These are phyloP conservation scores for Pundamilia nyererei DNA, from an alignment of 2,113 vertebrate genomes.

Conservation along the genomic window DNA sequence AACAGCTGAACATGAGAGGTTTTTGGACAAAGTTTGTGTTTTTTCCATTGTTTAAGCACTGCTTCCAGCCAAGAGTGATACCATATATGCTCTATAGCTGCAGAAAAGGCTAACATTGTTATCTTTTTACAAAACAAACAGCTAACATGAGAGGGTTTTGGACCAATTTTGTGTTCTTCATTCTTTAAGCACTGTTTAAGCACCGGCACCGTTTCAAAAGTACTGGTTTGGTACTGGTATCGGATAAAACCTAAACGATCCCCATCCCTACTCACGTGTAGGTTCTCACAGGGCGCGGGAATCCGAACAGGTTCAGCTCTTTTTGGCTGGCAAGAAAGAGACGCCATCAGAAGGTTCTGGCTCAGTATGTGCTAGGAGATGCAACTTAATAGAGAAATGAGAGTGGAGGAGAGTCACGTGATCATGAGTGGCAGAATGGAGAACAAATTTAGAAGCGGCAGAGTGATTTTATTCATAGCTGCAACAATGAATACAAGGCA, in stretches of 20 bases:
- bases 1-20: accelerated
- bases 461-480: conserved; percentile 1
- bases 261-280: background rate
- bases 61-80: background rate
- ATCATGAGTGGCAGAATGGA: background rate
- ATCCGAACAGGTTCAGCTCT: background rate
- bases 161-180: accelerated
- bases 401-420: background rate
- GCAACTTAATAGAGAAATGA: background rate
- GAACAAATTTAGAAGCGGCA: background rate
- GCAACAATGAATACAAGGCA: background rate
- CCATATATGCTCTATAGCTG: accelerated
- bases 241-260: accelerated
- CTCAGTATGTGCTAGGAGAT: background rate
- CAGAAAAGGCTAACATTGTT: background rate
- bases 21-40: background rate
- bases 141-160: accelerated
- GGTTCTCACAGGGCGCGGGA: background rate
- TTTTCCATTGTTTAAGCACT: background rate
- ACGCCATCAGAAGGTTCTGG: background rate
- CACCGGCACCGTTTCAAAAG: background rate
- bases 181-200: background rate
- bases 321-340: background rate
- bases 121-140: background rate
- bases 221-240: accelerated